phyloP scores from a whole-genome alignment of 2,113 vertebrate genomes.

The Oceanodroma tethys region DNA sequence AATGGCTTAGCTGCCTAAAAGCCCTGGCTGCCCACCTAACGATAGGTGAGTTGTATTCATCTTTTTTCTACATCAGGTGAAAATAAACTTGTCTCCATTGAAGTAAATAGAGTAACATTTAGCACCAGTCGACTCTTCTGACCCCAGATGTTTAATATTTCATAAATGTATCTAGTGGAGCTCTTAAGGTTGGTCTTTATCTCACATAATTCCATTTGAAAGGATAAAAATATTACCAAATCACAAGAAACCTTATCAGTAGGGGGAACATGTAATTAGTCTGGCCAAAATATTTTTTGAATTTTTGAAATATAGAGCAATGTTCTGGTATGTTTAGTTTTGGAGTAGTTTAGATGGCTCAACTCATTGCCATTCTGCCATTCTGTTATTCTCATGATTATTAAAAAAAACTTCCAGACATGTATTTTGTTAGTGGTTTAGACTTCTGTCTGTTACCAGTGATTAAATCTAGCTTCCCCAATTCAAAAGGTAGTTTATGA shows the following conservation, averaged over 20 bases:
- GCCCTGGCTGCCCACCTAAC: not conserved
- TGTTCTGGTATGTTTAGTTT: not conserved
- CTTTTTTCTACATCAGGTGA: not conserved
- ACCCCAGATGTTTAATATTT: not conserved
- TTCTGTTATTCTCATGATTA: not conserved
- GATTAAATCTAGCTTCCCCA: not conserved
- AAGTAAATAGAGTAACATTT: not conserved
- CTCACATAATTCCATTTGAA: not conserved
- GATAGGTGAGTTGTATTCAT: not conserved
- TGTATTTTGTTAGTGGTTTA: not conserved
- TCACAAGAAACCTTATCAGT: not conserved
- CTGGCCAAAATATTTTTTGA: fast-evolving
- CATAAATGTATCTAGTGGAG: not conserved
- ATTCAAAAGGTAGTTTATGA: not conserved
- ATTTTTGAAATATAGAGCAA: not conserved
- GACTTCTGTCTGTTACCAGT: not conserved
- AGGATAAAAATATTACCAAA: not conserved
- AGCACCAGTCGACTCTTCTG: not conserved
- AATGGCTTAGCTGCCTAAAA: not conserved
- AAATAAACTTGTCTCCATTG: not conserved
- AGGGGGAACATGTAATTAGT: not conserved
- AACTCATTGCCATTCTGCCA: not conserved
- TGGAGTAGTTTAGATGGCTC: not conserved
- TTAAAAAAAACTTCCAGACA: not conserved
- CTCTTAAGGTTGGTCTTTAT: not conserved